Evolutionary conservation across 2,888 invertebrate genomes (phyloP).

Genomic region (Melolontha melolontha): DNA sequence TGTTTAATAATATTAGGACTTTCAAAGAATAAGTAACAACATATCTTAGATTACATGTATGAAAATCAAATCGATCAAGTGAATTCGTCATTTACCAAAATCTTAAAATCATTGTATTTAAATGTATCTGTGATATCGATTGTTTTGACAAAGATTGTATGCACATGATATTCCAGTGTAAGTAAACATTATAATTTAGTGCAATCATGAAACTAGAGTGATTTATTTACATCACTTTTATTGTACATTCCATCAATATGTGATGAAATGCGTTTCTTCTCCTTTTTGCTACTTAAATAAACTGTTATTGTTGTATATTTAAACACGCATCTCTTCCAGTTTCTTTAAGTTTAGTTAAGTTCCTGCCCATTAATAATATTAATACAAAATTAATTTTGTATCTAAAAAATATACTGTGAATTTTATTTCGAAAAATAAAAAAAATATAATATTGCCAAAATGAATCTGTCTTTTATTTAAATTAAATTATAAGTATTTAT

Average conservation of each 20-base stretch:
- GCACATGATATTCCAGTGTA: constrained; percentile 22
- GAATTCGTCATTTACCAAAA: not conserved
- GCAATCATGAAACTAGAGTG: constrained; percentile 31
- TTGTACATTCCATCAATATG: constrained; percentile 20
- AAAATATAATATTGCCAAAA: constrained; percentile 5
- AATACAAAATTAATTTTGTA: constrained; percentile 26
- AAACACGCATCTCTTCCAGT: constrained; percentile 13
- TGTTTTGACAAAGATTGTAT: constrained; percentile 29
- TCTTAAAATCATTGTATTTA: constrained; percentile 28
- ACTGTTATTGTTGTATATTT: constrained; percentile 16
- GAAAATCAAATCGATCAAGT: not conserved
- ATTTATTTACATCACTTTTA: constrained; percentile 45
- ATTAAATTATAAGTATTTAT: not conserved
- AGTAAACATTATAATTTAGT: constrained; percentile 14
- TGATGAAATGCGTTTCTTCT: constrained; percentile 47
- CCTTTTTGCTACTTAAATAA: constrained; percentile 38
- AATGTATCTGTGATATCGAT: constrained; percentile 35
- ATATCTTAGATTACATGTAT: too few relatives aligned
- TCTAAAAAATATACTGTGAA: constrained; percentile 30
- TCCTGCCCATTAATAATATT: constrained; percentile 38
- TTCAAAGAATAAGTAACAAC: too few relatives aligned
- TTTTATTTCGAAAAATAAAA: constrained; percentile 29
- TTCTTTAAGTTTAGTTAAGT: constrained; percentile 46
- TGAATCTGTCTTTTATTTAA: not conserved
- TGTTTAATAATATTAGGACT: too few relatives aligned